Percentiles rank a stretch among this genome's conserved stretches.
phyloP scores from a whole-genome alignment of 1,140 invertebrate genomes.

The Drosophila nigrodunni region DNA sequence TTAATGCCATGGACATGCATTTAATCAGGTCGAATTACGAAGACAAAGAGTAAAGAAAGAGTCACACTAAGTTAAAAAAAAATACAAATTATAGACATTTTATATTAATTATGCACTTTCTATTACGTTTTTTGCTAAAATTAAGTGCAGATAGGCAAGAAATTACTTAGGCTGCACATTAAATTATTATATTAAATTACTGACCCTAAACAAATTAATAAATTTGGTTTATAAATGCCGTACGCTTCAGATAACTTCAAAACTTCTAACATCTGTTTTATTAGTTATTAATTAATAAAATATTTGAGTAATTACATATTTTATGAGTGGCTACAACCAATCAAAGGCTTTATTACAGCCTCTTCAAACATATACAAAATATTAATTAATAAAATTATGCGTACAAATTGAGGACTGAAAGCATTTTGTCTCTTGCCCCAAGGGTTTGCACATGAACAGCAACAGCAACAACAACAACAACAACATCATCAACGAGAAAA shows the following conservation, averaged over 20 bases:
- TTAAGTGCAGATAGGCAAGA: too few species aligned
- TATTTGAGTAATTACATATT: conserved; percentile 3
- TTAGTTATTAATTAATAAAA: conserved; percentile 8
- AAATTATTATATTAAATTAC: too few species aligned
- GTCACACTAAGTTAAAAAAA: not conserved
- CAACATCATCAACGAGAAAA: conserved; percentile 1
- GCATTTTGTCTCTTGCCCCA: conserved; percentile 53
- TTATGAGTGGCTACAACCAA: not conserved
- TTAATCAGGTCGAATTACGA: not conserved
- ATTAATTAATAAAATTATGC: conserved; percentile 65
- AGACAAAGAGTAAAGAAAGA: not conserved
- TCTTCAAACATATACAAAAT: conserved; percentile 27
- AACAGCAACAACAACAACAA: conserved; percentile 9
- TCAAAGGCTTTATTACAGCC: conserved; percentile 4
- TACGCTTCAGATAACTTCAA: too few species aligned
- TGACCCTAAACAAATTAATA: too few species aligned
- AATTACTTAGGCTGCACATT: too few species aligned
- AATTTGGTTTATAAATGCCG: too few species aligned
- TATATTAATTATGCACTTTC: too few species aligned
- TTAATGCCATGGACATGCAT: conserved; percentile 12
- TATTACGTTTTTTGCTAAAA: too few species aligned
- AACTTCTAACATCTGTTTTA: not conserved
- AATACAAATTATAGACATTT: too few species aligned
- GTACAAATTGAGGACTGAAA: conserved; percentile 61
- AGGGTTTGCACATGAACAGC: conserved; percentile 3